Conservation (phyloP, 2,888 invertebrate species). For the Kryphioiulus occultus region DNA sequence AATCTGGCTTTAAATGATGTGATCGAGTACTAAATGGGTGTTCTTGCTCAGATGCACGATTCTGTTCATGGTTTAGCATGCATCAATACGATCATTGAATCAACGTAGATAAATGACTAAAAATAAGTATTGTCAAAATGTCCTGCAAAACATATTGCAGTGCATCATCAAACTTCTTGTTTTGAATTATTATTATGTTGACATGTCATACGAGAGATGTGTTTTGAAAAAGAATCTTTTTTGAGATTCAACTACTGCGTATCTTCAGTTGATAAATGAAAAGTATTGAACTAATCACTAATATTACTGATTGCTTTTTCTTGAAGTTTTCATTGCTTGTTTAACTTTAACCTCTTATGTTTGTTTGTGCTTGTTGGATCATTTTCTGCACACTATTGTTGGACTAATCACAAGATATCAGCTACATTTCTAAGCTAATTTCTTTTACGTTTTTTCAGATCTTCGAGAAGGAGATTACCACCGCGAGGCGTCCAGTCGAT, state of each 20-base stretch:
- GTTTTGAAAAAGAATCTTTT: too few species aligned
- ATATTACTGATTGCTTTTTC: background rate
- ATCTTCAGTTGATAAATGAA: background rate
- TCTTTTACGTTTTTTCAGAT: constrained; percentile 42
- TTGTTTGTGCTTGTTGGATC: background rate
- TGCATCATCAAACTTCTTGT: too few species aligned
- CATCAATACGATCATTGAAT: background rate
- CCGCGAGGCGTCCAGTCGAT: constrained; percentile 50
- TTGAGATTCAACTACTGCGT: background rate
- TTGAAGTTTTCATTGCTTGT: background rate
- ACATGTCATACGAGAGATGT: background rate
- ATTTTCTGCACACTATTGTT: background rate
- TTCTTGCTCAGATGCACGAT: background rate
- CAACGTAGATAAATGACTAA: background rate
- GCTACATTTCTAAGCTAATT: background rate
- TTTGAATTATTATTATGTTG: too few species aligned
- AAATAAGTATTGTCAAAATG: too few species aligned
- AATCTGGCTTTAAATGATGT: too few species aligned
- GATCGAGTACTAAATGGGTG: background rate
- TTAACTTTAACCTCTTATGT: background rate
- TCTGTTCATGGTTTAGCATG: background rate
- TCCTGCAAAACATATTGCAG: too few species aligned
- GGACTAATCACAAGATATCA: too few species aligned
- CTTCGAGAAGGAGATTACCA: constrained; percentile 47
- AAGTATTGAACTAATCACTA: background rate